Conservation (phyloP, 2,888 invertebrate species). For the Stictocephala bisonia region DNA sequence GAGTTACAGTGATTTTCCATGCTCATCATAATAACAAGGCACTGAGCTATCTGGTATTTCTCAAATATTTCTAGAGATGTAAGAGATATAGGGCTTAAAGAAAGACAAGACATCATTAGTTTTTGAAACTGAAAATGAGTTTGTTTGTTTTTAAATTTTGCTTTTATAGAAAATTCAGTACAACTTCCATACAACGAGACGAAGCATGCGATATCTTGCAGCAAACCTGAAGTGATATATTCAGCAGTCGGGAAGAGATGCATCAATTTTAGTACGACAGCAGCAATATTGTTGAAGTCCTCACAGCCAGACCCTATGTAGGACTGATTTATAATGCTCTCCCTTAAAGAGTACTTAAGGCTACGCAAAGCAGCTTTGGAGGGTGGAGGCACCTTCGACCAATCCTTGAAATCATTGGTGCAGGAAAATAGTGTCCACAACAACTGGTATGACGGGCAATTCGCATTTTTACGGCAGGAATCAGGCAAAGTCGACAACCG, state of each 20-base stretch:
- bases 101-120: constrained; percentile 7
- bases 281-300: neutral
- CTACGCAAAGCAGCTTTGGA: constrained; percentile 12
- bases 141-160: neutral
- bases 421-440: constrained; percentile 15
- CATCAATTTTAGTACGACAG: neutral
- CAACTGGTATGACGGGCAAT: neutral
- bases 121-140: constrained; percentile 15
- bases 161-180: too few species aligned
- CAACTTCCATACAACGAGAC: constrained; percentile 12
- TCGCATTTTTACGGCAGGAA: neutral
- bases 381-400: constrained; percentile 11
- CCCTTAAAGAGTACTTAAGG: neutral
- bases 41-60: constrained; percentile 4
- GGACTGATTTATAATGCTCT: neutral
- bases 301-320: neutral
- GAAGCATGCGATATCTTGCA: constrained; percentile 4
- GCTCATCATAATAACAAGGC: too few species aligned
- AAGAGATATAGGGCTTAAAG: neutral
- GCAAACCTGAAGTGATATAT: neutral
- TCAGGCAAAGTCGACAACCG: neutral
- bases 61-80: neutral
- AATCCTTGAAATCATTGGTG: constrained; percentile 1
- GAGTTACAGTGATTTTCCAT: too few species aligned
- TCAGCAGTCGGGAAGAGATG: constrained; percentile 12